These are phyloP conservation scores for Parochlus steinenii DNA, from an alignment of 2,888 invertebrate genomes.

Conservation along the genomic window DNA sequence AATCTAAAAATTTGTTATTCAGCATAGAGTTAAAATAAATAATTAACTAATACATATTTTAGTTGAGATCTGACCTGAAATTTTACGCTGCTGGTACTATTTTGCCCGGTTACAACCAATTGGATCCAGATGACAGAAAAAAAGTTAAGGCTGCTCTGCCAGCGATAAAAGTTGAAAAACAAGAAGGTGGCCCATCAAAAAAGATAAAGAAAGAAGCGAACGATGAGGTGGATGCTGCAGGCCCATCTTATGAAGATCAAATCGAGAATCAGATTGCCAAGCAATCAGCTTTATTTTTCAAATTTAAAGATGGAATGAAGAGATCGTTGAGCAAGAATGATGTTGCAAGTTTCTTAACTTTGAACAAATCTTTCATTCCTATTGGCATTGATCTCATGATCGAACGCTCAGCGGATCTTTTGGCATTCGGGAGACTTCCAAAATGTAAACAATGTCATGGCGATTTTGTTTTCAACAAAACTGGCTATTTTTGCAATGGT, in stretches of 20 bases:
- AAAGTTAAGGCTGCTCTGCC: slow-evolving; percentile 43
- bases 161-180: slow-evolving; percentile 31
- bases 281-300: slow-evolving; percentile 52
- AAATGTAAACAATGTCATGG: slow-evolving; percentile 70
- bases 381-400: slow-evolving; percentile 45
- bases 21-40: too few relatives aligned
- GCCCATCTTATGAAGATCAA: slow-evolving; percentile 35
- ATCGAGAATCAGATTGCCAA: slow-evolving; percentile 41
- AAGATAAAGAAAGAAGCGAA: slow-evolving; percentile 50
- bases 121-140: slow-evolving; percentile 55
- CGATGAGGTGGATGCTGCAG: slow-evolving; percentile 33
- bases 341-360: slow-evolving; percentile 36
- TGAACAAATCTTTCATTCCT: slow-evolving; percentile 56
- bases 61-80: slow-evolving; percentile 46
- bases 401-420: slow-evolving; percentile 63
- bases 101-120: slow-evolving; percentile 56
- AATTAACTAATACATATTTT: too few relatives aligned
- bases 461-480: slow-evolving; percentile 48
- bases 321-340: slow-evolving; percentile 41
- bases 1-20: too few relatives aligned
- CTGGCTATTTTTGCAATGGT: slow-evolving; percentile 76
- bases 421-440: slow-evolving; percentile 72
- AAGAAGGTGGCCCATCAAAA: slow-evolving; percentile 44
- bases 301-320: slow-evolving; percentile 44
- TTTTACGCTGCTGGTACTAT: slow-evolving; percentile 55